Evolutionary conservation across 2,888 invertebrate species (phyloP), one percentile per base, ranked within the genome.

Genomic region (Zootermopsis nevadensis): DNA sequence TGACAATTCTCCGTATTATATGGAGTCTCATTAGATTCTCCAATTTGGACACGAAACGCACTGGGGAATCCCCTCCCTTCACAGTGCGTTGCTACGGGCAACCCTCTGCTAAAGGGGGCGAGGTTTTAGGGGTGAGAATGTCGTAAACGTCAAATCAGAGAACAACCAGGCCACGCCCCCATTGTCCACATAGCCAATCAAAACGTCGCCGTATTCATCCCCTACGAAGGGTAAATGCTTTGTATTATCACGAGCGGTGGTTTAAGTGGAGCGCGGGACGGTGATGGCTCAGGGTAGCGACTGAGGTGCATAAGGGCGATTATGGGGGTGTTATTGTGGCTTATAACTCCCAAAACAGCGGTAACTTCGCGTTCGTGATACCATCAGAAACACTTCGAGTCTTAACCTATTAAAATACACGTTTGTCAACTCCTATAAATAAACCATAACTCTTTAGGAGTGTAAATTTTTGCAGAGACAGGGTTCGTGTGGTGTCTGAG

Each of bases 61-160:
- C 60, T 7, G 60, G 48, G 27, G 12, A 3, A 4, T 4, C 27
- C 27, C 27, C 8, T 1, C 66, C 27, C 30, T 27, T 7, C 48
- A 48, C 48, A 42, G 10, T 74, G 38, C 79, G 79, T 79, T 79
- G 79, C 79, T 66, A 79, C 24, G 79, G 79, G 66, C 60, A 79
- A 60, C 79, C 66, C 35, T 12, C 27, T 22, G 60, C 38, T 33
- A 30, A 1, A 60, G 19, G 66, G n/a, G 60, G 79, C 60, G 60
- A 79, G 79, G 79, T 33, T n/a, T 27, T 55, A 33, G 79, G 79
- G 79, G 27, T 53, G 66, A 10, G 31, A 66, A 22, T 7, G n/a
- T n/a, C 10, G 10, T 30, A 27, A 38, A 19, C 74, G 22, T n/a
- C 79, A 60, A 79, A 79, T 79, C 48, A 35, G 15, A 1, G n/a